Evolutionary conservation across 2,888 invertebrate genomes (phyloP).

Genomic region (Drosophila algonquin): DNA sequence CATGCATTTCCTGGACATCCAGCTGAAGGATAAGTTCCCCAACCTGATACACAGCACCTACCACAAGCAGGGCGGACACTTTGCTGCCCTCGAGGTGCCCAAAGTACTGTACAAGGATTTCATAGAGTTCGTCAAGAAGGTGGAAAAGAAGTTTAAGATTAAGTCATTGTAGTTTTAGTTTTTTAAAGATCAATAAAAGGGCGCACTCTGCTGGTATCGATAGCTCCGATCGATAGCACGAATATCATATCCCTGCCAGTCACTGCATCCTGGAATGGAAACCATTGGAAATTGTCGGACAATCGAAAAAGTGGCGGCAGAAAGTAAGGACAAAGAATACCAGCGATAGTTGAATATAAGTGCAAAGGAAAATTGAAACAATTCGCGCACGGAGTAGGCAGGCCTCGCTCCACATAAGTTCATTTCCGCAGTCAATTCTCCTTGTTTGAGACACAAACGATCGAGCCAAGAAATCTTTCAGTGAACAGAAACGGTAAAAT

Average conservation of each 20-base stretch:
- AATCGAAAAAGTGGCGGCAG: not conserved
- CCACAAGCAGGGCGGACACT: slow-evolving; percentile 91
- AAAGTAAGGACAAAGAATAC: slow-evolving; percentile 2
- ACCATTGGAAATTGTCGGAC: not conserved
- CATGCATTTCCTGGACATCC: slow-evolving; percentile 85
- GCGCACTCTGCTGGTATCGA: slow-evolving; percentile 15
- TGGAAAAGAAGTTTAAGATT: slow-evolving; percentile 66
- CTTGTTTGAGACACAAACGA: not conserved
- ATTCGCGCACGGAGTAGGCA: slow-evolving; percentile 7
- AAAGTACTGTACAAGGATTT: slow-evolving; percentile 89
- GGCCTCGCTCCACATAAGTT: slow-evolving; percentile 4
- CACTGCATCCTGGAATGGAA: slow-evolving; percentile 3
- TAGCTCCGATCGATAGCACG: slow-evolving; percentile 1
- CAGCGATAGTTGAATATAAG: not conserved
- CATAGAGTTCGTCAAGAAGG: slow-evolving; percentile 86
- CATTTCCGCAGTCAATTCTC: not conserved
- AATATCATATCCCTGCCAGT: not conserved
- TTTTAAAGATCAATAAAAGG: slow-evolving; percentile 4
- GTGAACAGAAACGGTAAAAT: not conserved
- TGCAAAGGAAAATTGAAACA: not conserved
- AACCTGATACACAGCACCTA: slow-evolving; percentile 89
- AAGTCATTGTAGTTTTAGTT: slow-evolving; percentile 50
- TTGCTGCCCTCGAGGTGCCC: slow-evolving; percentile 92
- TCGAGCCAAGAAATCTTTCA: slow-evolving; percentile 3
- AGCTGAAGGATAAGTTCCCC: slow-evolving; percentile 86